Evolutionary conservation across 1,140 invertebrate species (phyloP), one percentile per base, ranked within the genome.

Genomic region (Drosophila lini): DNA sequence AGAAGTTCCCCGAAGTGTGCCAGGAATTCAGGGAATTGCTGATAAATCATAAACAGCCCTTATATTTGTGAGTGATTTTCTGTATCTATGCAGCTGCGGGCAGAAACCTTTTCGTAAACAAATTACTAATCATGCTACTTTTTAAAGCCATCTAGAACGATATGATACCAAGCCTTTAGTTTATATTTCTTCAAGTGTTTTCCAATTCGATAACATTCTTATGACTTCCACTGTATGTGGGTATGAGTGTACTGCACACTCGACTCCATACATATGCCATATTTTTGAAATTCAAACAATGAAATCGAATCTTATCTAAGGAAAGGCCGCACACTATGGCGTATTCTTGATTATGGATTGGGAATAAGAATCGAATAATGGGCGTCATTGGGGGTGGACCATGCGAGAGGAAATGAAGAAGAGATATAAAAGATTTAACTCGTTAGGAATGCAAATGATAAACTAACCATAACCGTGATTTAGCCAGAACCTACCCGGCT

Each of bases 241-340:
- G 5, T 11, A 36, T 31, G 22, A 36, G 59, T 62, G 32, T 38
- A 16, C 25, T 36, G 10, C 32, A 38, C 63, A 65, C 10, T 41
- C 36, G 16, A 32, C 50, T 22, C 16, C 8, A 53, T 52, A 19
- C 16, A 19, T 34, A 47, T 32, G 16, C 44, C 58, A 36, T 61
- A 50, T 52, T 50, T 11, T 13, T 31, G 22, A 52, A 52, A 53
- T 36, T 53, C 16, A 36, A 48, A 75, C 55, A 75, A 69, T 61
- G 44, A 78, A 73, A 75, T 36, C 77, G 78, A 80, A 78, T 81
- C 81, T 80, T 85, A 71, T 71, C 68, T 58, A 38, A 38, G 41
- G 9, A 57, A 41, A 71, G 65, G 36, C 42, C 25, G 3, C 3
- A 50, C 25, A 34, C 19, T 45, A 64, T 28, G 53, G 31, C n/a